phyloP scores from a whole-genome alignment of 2,113 vertebrate genomes.

The Ceyx margarethae region DNA sequence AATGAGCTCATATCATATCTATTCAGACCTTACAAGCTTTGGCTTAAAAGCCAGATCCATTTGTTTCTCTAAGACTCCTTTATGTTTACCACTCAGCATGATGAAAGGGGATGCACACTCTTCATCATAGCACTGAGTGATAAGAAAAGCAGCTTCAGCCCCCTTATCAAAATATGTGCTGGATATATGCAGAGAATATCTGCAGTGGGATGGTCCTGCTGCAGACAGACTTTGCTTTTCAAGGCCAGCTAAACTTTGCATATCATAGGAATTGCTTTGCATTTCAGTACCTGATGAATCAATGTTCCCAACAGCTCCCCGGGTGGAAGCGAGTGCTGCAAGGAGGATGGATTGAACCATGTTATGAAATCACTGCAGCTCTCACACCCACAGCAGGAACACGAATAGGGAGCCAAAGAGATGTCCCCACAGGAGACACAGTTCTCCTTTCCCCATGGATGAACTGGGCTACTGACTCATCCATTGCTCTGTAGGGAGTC shows the following conservation, averaged over 20 bases:
- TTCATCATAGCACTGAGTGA: neutral
- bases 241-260: neutral
- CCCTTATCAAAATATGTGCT: neutral
- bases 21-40: neutral
- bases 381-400: neutral
- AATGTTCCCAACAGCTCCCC: fast-evolving
- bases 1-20: neutral
- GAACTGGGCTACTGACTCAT: neutral
- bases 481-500: neutral
- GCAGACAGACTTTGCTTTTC: neutral
- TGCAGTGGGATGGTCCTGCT: neutral
- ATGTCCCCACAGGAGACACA: fast-evolving
- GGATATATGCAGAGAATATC: no score
- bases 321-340: fast-evolving
- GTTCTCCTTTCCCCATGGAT: neutral
- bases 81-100: fast-evolving
- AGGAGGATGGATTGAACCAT: neutral
- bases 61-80: neutral
- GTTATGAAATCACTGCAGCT: neutral
- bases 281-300: neutral
- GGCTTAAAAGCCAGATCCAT: neutral
- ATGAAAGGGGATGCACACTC: neutral
- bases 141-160: neutral
- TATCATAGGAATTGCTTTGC: neutral
- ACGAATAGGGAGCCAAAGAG: no score